Evolutionary conservation across 2,888 invertebrate species (phyloP).

Genomic region (Orchesella flavescens): DNA sequence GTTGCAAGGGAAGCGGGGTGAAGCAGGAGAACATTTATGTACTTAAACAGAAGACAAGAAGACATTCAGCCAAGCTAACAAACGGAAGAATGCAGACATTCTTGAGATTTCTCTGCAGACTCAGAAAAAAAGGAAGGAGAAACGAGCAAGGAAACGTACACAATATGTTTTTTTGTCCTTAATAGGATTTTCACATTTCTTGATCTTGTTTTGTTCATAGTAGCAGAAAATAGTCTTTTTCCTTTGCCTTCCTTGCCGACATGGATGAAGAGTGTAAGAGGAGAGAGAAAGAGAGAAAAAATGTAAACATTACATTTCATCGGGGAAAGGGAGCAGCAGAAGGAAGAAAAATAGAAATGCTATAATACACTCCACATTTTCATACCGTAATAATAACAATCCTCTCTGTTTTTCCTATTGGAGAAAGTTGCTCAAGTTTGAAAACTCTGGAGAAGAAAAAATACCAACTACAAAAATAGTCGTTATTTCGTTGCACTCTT

Average conservation of each 20-base stretch:
- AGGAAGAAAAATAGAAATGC: conserved; percentile 48
- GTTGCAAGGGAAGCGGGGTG: neutral
- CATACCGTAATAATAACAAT: neutral
- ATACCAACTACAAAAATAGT: neutral
- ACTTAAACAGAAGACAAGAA: conserved; percentile 39
- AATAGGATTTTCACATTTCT: conserved; percentile 66
- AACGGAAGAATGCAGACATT: conserved; percentile 61
- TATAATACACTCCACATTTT: conserved; percentile 26
- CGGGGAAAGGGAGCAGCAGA: conserved; percentile 40
- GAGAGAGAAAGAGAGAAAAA: conserved; percentile 1
- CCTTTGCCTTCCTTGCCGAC: conserved; percentile 26
- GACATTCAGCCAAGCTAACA: conserved; percentile 39
- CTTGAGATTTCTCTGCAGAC: conserved; percentile 62
- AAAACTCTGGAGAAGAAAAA: neutral
- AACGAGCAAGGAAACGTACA: conserved; percentile 53
- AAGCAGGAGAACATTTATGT: conserved; percentile 32
- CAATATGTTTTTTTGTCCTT: conserved; percentile 52
- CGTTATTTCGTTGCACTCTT: neutral
- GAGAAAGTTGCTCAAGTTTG: no score
- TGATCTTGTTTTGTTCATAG: conserved; percentile 60
- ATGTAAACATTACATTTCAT: conserved; percentile 60
- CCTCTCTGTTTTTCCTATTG: neutral
- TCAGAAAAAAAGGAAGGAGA: conserved; percentile 46
- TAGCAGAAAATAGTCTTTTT: conserved; percentile 54
- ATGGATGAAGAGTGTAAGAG: neutral